Evolutionary conservation across 1,140 invertebrate species (phyloP).

Genomic region (Drosophila funebris): DNA sequence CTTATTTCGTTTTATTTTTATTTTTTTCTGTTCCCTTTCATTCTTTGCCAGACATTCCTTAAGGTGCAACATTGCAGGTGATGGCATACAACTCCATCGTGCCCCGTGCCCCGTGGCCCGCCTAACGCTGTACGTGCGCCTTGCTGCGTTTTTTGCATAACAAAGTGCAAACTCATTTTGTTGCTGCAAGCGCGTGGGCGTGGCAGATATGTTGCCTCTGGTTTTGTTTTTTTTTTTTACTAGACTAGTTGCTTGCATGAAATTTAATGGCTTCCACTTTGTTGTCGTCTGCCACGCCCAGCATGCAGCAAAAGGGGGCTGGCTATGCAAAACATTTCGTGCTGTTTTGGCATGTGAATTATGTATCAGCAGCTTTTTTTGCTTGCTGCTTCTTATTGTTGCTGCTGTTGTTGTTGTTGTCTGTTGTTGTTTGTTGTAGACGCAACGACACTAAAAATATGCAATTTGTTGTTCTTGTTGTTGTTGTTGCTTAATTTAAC

Average conservation of each 20-base stretch:
- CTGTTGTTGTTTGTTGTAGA: constrained; percentile 7
- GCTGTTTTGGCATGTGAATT: constrained; percentile 79
- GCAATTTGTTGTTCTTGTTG: not conserved
- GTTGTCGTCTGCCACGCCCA: constrained; percentile 60
- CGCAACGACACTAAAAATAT: constrained; percentile 27
- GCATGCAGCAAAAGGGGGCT: constrained; percentile 12
- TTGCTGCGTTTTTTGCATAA: constrained; percentile 69
- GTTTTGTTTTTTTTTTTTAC: constrained; percentile 13
- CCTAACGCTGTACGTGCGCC: no score
- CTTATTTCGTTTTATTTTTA: constrained; percentile 2
- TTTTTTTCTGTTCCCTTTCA: not conserved
- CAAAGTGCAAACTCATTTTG: constrained; percentile 81
- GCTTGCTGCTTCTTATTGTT: constrained; percentile 9
- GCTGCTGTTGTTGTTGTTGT: not conserved
- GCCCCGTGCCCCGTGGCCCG: not conserved
- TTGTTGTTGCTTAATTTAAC: constrained; percentile 47
- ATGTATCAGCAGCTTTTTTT: constrained; percentile 58
- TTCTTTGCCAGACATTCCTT: constrained; percentile 49
- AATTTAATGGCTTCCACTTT: constrained; percentile 82
- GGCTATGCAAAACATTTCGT: constrained; percentile 70
- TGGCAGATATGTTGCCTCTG: constrained; percentile 60
- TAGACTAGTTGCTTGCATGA: constrained; percentile 76
- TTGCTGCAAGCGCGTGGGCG: constrained; percentile 65
- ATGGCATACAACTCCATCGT: not conserved
- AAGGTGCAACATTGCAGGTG: constrained; percentile 78